These are phyloP conservation scores for Limonius californicus DNA, from an alignment of 1,140 invertebrate genomes.

Conservation along the genomic window DNA sequence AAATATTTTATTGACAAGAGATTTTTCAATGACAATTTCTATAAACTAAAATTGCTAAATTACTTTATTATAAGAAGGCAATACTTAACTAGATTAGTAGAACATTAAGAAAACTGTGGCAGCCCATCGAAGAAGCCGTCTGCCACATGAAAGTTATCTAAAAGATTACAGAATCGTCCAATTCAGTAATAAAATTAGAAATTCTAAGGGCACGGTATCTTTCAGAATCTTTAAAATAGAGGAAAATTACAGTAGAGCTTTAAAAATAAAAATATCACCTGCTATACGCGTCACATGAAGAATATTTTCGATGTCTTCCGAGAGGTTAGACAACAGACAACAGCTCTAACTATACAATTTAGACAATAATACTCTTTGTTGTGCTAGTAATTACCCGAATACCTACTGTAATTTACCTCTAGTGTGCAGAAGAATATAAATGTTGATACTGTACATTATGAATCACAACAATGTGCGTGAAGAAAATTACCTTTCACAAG, in stretches of 20 bases:
- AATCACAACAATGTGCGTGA: conserved; percentile 4
- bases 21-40: not conserved
- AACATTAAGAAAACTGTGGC: conserved; percentile 7
- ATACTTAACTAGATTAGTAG: conserved; percentile 7
- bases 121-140: not conserved
- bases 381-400: too few species aligned
- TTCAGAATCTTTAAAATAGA: not conserved
- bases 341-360: not conserved
- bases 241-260: not conserved
- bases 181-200: conserved; percentile 1
- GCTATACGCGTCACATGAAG: too few species aligned
- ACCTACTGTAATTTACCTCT: conserved; percentile 7
- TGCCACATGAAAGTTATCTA: not conserved
- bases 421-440: conserved; percentile 3
- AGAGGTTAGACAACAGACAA: not conserved
- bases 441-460: not conserved
- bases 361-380: not conserved
- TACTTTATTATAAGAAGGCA: conserved; percentile 3
- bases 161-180: not conserved
- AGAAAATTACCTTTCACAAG: not conserved
- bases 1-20: conserved; percentile 1
- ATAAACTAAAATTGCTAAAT: conserved; percentile 1
- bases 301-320: too few species aligned
- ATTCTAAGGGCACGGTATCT: not conserved
- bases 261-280: too few species aligned